phyloP scores from a whole-genome alignment of 2,888 invertebrate genomes.

The Choreutis nemorana region DNA sequence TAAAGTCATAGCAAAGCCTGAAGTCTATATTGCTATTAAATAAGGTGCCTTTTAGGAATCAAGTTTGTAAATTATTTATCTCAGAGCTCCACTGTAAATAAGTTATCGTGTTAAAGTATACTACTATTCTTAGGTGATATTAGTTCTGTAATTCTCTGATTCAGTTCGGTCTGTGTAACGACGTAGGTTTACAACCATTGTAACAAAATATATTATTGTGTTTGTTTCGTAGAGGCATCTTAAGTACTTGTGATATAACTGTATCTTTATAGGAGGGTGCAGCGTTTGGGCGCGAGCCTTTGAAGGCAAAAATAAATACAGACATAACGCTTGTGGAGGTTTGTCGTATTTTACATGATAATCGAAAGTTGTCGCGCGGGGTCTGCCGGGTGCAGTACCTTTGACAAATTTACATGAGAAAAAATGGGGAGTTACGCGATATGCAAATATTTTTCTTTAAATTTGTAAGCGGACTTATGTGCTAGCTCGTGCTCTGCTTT shows the following conservation, averaged over 20 bases:
- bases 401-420: conserved; percentile 55
- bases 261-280: conserved; percentile 38
- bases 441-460: conserved; percentile 61
- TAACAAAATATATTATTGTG: conserved; percentile 56
- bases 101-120: conserved; percentile 54
- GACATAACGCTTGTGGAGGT: conserved; percentile 49
- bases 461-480: conserved; percentile 35
- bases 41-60: conserved; percentile 59
- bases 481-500: conserved; percentile 25
- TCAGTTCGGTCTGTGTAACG: conserved; percentile 38
- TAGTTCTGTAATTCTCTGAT: conserved; percentile 15
- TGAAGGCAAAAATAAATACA: conserved; percentile 54
- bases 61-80: conserved; percentile 59
- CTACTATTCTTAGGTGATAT: conserved; percentile 55
- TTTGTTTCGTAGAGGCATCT: conserved; percentile 63
- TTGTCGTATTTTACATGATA: conserved; percentile 49
- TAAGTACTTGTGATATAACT: conserved; percentile 64
- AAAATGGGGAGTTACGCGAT: conserved; percentile 59
- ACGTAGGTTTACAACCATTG: conserved; percentile 31
- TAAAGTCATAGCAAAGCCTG: conserved; percentile 64
- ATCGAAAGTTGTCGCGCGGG: conserved; percentile 45
- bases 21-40: conserved; percentile 59
- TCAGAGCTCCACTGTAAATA: conserved; percentile 59
- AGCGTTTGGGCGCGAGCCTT: conserved; percentile 22
- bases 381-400: conserved; percentile 53